Evolutionary conservation across 92 coral and sea anemone species (phyloP).

Genomic region (Anthopleura xanthogrammica): DNA sequence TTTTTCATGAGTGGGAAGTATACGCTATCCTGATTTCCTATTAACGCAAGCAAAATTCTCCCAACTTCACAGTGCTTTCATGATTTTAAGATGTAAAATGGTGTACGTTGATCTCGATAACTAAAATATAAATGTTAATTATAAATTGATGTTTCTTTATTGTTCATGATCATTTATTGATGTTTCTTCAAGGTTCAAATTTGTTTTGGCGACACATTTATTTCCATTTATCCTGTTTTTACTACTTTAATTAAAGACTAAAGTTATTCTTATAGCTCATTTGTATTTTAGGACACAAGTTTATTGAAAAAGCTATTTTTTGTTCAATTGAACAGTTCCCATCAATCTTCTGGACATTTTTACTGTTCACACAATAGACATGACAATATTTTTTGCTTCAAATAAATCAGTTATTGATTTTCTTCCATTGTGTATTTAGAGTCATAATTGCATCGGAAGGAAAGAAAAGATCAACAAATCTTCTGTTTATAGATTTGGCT

Average conservation of each 20-base stretch:
- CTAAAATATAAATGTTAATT: too few relatives aligned
- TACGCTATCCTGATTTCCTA: not conserved
- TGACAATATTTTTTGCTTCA: not conserved
- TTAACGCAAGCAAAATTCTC: too few relatives aligned
- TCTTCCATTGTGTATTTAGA: not conserved
- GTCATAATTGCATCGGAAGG: not conserved
- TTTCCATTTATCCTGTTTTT: not conserved
- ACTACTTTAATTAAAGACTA: not conserved
- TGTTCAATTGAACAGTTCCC: not conserved
- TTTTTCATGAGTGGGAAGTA: not conserved
- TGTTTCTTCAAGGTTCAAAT: not conserved
- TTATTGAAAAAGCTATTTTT: not conserved
- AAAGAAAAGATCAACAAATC: not conserved
- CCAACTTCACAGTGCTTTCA: too few relatives aligned
- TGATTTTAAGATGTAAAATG: too few relatives aligned
- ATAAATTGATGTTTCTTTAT: not conserved
- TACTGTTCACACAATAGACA: not conserved
- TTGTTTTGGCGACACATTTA: conserved; percentile 2
- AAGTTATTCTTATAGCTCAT: not conserved
- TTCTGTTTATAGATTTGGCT: not conserved
- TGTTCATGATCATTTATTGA: not conserved
- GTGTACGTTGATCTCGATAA: too few relatives aligned
- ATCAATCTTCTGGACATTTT: not conserved
- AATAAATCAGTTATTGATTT: not conserved
- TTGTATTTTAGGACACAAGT: not conserved